Evolutionary conservation across 2,888 invertebrate genomes (phyloP).

Genomic region (Agrochola lychnidis): DNA sequence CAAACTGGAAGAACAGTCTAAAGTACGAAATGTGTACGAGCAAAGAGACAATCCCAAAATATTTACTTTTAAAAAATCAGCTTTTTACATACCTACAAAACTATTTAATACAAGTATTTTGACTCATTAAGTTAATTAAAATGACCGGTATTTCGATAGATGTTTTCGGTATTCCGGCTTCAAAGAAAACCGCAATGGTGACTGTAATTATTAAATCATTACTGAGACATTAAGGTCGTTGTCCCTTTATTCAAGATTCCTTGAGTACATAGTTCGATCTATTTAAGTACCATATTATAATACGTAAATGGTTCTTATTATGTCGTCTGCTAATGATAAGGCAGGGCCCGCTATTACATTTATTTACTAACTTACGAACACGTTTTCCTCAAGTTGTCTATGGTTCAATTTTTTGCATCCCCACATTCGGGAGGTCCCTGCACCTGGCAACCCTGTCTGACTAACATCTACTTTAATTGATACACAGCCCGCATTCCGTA

Average conservation of each 20-base stretch:
- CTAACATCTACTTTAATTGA: constrained; percentile 87
- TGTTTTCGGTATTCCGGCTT: constrained; percentile 36
- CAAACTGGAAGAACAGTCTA: background rate
- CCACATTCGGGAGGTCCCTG: constrained; percentile 7
- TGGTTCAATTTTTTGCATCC: constrained; percentile 23
- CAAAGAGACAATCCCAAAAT: background rate
- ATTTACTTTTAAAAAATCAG: background rate
- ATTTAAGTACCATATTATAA: constrained; percentile 28
- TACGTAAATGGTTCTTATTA: constrained; percentile 29
- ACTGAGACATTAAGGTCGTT: constrained; percentile 39
- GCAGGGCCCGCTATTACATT: constrained; percentile 8
- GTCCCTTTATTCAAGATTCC: constrained; percentile 39
- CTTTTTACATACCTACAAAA: background rate
- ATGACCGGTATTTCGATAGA: constrained; percentile 38
- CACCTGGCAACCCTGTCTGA: constrained; percentile 74
- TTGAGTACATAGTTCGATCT: constrained; percentile 48
- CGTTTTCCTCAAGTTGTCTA: constrained; percentile 13
- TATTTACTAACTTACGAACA: constrained; percentile 19
- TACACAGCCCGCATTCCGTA: constrained; percentile 83
- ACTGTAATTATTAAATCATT: constrained; percentile 58
- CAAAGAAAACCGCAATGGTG: constrained; percentile 60
- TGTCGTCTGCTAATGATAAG: constrained; percentile 31
- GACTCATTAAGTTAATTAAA: constrained; percentile 43
- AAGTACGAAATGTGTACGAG: background rate
- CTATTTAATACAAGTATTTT: constrained; percentile 22